These are phyloP conservation scores for Gonioctena quinquepunctata DNA, from an alignment of 1,140 invertebrate genomes.

Conservation along the genomic window DNA sequence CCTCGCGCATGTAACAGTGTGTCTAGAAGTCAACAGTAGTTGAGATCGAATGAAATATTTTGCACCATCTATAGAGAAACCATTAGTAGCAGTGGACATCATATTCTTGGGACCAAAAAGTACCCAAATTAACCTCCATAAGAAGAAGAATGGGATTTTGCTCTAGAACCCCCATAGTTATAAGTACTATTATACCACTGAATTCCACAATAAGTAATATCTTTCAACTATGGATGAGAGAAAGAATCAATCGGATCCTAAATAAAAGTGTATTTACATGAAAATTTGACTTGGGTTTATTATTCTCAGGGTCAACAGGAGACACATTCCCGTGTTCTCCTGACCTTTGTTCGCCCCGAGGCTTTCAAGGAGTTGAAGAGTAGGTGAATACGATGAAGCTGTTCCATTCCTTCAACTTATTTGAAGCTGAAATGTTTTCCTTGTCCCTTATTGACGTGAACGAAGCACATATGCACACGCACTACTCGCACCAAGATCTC, in stretches of 20 bases:
- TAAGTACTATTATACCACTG: too few relatives aligned
- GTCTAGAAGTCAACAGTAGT: too few relatives aligned
- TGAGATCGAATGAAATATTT: too few relatives aligned
- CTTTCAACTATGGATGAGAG: constrained; percentile 24
- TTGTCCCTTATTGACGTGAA: neutral
- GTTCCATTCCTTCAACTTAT: neutral
- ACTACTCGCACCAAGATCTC: constrained; percentile 25
- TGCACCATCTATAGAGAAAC: too few relatives aligned
- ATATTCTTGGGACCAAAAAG: too few relatives aligned
- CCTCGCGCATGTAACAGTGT: too few relatives aligned
- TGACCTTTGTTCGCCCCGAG: constrained; percentile 5
- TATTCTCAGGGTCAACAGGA: constrained; percentile 35
- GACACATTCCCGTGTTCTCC: constrained; percentile 9
- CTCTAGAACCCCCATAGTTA: too few relatives aligned
- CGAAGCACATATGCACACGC: constrained; percentile 18
- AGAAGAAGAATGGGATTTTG: too few relatives aligned
- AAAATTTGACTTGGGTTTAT: constrained; percentile 22
- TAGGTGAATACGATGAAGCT: neutral
- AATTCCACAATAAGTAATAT: too few relatives aligned
- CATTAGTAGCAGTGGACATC: too few relatives aligned
- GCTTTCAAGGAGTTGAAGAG: neutral
- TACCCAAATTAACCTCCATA: too few relatives aligned
- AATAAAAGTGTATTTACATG: constrained; percentile 19
- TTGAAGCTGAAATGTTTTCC: neutral
- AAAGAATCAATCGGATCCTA: constrained; percentile 24